Evolutionary conservation across 2,113 vertebrate species (phyloP).

Genomic region (Lycocorax pyrrhopterus): DNA sequence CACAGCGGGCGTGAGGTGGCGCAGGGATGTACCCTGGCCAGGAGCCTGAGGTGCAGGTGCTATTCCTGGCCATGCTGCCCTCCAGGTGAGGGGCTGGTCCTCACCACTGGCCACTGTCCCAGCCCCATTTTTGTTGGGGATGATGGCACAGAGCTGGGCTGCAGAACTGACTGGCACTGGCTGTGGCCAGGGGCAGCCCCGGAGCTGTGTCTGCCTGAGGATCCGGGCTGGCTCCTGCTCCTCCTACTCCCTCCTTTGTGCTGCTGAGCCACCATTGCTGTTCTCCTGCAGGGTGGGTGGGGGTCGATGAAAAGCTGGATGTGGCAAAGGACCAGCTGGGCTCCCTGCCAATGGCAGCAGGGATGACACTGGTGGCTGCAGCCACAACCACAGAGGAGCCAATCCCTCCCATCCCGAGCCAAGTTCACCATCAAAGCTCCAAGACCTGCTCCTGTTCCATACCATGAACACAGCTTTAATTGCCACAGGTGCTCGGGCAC

Average conservation of each 20-base stretch:
- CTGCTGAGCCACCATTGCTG: accelerated
- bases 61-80: background rate
- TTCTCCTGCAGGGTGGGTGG: background rate
- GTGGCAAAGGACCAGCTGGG: background rate
- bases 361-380: background rate
- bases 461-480: conserved; percentile 13
- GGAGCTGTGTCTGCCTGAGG: background rate
- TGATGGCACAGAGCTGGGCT: accelerated
- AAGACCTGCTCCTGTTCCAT: background rate
- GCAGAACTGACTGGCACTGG: background rate
- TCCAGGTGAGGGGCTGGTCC: background rate
- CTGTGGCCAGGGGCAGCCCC: background rate
- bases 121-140: background rate
- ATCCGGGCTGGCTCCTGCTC: background rate
- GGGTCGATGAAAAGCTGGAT: background rate
- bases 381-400: background rate
- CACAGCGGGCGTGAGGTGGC: accelerated
- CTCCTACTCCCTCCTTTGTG: background rate
- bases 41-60: background rate
- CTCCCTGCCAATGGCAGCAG: background rate
- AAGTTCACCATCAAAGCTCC: background rate
- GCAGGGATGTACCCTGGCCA: background rate
- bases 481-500: background rate
- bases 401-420: background rate
- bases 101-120: background rate